Base-by-base conservation (phyloP, 2,888 invertebrate genomes). In the Lasioglossum figueresi region DNA sequence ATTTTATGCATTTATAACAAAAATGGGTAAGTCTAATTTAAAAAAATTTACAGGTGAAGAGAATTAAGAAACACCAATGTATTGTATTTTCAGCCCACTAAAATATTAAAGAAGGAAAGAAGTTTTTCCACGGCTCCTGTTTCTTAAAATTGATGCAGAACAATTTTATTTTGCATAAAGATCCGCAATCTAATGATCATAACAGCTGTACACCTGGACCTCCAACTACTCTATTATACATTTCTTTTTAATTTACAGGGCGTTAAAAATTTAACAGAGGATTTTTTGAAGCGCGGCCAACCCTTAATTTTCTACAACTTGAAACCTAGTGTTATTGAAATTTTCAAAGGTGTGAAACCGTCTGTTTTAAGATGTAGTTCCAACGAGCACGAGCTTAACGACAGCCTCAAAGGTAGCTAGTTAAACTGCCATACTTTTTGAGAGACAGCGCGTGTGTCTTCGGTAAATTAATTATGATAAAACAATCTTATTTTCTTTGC, bases 301-400 rank as follows among this genome's bases (percentile, higher is more conserved):
- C 96, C 96, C 5, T 94, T 96, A 31, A 93, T 96, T 40, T 96
- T 96, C 89, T 96, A 96, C 91, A 96, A 96, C 88, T 92, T 96
- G 78, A 96, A 96, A 89, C 96, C 96, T 2, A 96, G 96, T 88
- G 95, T 96, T 23, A 95, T 96, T 5, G 95, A 95, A 73, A 96
- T 96, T 59, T 96, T 96, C 90, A 95, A 96, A 93, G 96, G 96
- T 0, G 96, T 96, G 1, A 96, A 96, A 89, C 96, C 96, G 0
- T 95, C 95, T 77, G 95, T 96, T 85, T 96, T 96, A 88, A 95
- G 95, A 71, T 96, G 96, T 88, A 96, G 96, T 91, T 94, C 95
- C 76, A 96, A 95, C 59, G 96, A 96, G 90, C 92, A 91, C 4
- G 96, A 96, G 91, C 94, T 96, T 27, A 96, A 96, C 88, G 95